Percentiles rank a stretch among this genome's conserved stretches.
Conservation (phyloP, 2,113 vertebrate genomes). For the Eleginops maclovinus region DNA sequence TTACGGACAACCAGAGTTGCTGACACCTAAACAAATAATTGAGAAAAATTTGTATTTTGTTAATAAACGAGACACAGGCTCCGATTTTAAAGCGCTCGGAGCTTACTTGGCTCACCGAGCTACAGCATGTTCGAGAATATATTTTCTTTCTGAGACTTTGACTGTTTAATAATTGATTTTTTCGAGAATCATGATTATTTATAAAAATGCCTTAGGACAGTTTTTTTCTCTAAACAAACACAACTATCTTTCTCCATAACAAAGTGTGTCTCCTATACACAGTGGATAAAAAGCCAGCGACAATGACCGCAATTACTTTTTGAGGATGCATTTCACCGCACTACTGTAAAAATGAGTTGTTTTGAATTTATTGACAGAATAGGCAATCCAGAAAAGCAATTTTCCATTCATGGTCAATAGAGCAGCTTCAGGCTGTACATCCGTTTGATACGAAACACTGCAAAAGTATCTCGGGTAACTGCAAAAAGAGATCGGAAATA, state of each 20-base stretch:
- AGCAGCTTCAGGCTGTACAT: constrained; percentile 31
- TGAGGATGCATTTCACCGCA: constrained; percentile 32
- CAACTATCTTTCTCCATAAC: constrained; percentile 22
- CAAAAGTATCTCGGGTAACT: constrained; percentile 20
- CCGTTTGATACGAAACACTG: constrained; percentile 29
- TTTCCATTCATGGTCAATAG: constrained; percentile 4
- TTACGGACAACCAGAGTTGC: constrained; percentile 93
- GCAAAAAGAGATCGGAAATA: constrained; percentile 25
- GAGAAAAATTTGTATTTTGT: not conserved
- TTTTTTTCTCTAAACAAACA: constrained; percentile 45
- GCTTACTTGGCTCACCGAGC: constrained; percentile 1
- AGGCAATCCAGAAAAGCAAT: constrained; percentile 38
- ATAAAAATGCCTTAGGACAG: constrained; percentile 24
- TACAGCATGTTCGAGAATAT: constrained; percentile 5
- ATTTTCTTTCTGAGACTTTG: constrained; percentile 23
- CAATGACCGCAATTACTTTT: not conserved
- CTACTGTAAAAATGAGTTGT: constrained; percentile 29
- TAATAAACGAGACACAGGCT: not conserved
- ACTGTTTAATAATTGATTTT: constrained; percentile 50
- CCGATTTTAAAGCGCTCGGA: not conserved
- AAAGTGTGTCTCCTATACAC: constrained; percentile 12
- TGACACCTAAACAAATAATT: constrained; percentile 84
- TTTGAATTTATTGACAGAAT: constrained; percentile 51
- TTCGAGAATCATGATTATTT: constrained; percentile 51
- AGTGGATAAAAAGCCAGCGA: constrained; percentile 23